Evolutionary conservation across 2,888 invertebrate species (phyloP).

Genomic region (Diaprepes abbreviatus): DNA sequence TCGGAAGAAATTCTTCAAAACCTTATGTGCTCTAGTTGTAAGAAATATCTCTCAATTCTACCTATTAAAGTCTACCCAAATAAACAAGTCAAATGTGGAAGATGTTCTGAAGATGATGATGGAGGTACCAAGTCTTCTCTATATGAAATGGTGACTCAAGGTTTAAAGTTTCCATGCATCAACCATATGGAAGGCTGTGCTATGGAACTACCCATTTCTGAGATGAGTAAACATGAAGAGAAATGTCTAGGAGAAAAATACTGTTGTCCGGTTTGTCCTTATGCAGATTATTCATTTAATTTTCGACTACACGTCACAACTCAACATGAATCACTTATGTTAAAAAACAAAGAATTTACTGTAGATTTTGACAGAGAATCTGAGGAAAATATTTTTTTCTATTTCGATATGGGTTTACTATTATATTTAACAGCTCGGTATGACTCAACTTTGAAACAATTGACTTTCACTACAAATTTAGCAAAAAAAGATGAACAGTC

Average conservation of each 20-base stretch:
- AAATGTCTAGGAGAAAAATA: not conserved
- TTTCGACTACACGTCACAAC: not conserved
- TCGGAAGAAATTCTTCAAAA: not conserved
- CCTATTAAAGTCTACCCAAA: conserved; percentile 15
- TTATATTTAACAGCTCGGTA: conserved; percentile 4
- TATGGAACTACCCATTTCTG: not conserved
- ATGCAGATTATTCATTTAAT: not conserved
- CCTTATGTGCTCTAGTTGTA: not conserved
- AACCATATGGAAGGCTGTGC: conserved; percentile 1
- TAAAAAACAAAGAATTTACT: conserved; percentile 6
- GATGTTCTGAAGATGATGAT: not conserved
- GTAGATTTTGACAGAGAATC: not conserved
- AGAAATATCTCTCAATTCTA: not conserved
- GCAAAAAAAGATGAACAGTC: not conserved
- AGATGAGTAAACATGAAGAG: not conserved
- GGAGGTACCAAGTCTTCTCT: not conserved
- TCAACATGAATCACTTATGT: not conserved
- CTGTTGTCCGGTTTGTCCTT: not conserved
- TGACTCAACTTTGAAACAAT: not conserved
- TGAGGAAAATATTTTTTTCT: not conserved
- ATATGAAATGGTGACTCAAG: not conserved
- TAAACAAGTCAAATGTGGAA: conserved; percentile 6
- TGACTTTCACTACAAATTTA: conserved; percentile 1
- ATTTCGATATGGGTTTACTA: not conserved
- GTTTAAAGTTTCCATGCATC: not conserved